phyloP scores from a whole-genome alignment of 2,113 vertebrate species.

The Sapajus apella region DNA sequence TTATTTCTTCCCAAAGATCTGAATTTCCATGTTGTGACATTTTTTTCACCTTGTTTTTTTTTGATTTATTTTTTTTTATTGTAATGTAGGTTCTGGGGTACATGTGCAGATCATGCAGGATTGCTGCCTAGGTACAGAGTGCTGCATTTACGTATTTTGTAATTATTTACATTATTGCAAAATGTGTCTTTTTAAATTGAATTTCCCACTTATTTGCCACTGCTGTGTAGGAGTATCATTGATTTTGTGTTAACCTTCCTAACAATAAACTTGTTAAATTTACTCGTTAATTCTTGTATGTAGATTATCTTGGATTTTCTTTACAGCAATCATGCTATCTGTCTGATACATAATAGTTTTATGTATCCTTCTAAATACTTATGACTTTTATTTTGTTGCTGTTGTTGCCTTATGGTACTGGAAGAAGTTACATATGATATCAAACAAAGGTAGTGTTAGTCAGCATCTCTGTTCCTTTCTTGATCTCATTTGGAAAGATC shows the following conservation, averaged over 20 bases:
- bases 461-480: not conserved
- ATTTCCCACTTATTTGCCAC: not conserved
- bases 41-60: not conserved
- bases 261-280: not conserved
- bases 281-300: not conserved
- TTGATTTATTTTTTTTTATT: too few species aligned
- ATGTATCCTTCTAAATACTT: not conserved
- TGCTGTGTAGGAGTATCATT: not conserved
- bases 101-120: too few species aligned
- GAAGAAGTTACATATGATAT: accelerated
- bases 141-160: not conserved
- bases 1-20: not conserved
- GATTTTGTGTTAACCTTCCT: not conserved
- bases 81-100: too few species aligned
- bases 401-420: not conserved
- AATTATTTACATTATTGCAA: not conserved
- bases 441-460: not conserved
- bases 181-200: not conserved
- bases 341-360: not conserved
- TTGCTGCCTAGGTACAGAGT: not conserved
- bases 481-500: not conserved
- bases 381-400: not conserved
- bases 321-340: not conserved
- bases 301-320: not conserved
- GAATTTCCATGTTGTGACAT: not conserved